Conservation (phyloP, 1,140 invertebrate genomes). For the Venturia canescens region DNA sequence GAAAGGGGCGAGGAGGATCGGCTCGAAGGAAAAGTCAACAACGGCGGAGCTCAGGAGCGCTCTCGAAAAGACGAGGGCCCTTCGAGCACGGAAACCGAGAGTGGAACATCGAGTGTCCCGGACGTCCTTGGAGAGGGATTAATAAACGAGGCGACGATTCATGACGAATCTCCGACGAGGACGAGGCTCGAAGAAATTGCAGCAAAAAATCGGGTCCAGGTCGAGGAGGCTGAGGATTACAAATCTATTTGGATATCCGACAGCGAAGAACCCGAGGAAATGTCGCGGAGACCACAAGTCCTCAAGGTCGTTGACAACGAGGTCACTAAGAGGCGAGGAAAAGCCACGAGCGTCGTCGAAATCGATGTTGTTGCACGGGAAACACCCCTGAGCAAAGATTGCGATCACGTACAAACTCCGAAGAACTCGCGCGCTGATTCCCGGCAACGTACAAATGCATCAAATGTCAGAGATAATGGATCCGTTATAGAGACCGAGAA, state of each 20-base stretch:
- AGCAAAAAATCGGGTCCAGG: constrained; percentile 30
- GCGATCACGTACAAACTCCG: background rate
- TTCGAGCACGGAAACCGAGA: constrained; percentile 36
- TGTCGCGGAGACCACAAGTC: constrained; percentile 74
- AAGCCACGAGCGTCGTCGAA: constrained; percentile 51
- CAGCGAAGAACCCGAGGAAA: constrained; percentile 67
- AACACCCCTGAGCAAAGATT: background rate
- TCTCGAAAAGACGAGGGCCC: constrained; percentile 14
- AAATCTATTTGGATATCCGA: constrained; percentile 73
- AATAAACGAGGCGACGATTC: constrained; percentile 14
- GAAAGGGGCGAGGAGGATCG: background rate
- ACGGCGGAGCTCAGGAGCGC: background rate
- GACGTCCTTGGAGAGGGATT: background rate
- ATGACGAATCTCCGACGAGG: background rate
- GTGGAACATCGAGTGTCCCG: constrained; percentile 28
- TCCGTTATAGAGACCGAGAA: background rate
- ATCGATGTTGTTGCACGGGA: constrained; percentile 51
- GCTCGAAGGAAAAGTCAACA: constrained; percentile 25
- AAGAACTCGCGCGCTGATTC: background rate
- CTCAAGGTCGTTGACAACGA: constrained; percentile 73
- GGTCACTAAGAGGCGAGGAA: constrained; percentile 63
- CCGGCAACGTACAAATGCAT: background rate
- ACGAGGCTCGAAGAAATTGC: constrained; percentile 38
- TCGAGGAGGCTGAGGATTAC: constrained; percentile 66
- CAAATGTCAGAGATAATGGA: constrained; percentile 26